Conservation (phyloP, 2,113 vertebrate genomes). For the Phycodurus eques region DNA sequence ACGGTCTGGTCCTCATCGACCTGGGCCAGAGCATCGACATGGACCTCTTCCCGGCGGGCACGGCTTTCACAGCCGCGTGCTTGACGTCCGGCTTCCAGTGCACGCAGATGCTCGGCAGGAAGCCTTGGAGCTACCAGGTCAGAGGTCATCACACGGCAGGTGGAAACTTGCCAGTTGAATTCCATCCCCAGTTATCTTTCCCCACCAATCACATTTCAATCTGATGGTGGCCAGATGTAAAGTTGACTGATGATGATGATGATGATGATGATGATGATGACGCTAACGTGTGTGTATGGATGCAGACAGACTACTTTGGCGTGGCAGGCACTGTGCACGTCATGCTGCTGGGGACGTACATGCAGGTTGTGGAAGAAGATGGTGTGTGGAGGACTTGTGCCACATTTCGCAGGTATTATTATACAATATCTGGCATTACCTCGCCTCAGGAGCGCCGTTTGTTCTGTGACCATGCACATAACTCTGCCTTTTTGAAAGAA, state of each 20-base stretch:
- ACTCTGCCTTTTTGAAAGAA: too few relatives aligned
- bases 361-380: conserved; percentile 79
- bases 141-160: background rate
- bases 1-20: conserved; percentile 87
- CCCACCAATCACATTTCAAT: too few relatives aligned
- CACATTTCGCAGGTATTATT: conserved; percentile 80
- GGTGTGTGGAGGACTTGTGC: conserved; percentile 84
- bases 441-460: too few relatives aligned
- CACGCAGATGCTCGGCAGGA: conserved; percentile 86
- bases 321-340: conserved; percentile 89
- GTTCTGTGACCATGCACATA: too few relatives aligned
- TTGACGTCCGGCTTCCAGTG: conserved; percentile 94
- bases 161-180: too few relatives aligned
- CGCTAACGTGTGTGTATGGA: background rate
- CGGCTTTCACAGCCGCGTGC: conserved; percentile 82
- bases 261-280: too few relatives aligned
- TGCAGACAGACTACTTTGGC: conserved; percentile 90
- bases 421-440: too few relatives aligned
- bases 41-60: conserved; percentile 84
- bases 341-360: conserved; percentile 92
- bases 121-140: conserved; percentile 95
- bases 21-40: conserved; percentile 94
- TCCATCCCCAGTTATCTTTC: too few relatives aligned
- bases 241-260: background rate
- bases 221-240: too few relatives aligned